phyloP scores from a whole-genome alignment of 2,113 vertebrate genomes.

The Dipodomys merriami region DNA sequence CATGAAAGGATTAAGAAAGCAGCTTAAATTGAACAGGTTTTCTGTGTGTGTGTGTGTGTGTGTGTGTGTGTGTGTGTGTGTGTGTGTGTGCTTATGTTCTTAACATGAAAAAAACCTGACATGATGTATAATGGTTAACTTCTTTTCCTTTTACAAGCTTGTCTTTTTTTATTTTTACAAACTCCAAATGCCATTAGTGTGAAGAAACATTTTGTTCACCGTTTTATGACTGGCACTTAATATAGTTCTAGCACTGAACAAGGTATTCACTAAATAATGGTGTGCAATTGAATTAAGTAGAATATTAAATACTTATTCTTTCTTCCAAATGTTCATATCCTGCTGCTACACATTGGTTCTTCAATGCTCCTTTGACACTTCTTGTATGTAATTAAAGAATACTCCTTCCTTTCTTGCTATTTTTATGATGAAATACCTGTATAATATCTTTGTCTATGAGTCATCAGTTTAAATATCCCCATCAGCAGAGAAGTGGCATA shows the following conservation, averaged over 20 bases:
- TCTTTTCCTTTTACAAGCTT: slow-evolving; percentile 10
- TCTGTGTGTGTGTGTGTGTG: neutral
- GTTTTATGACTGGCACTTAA: neutral
- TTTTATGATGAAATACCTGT: neutral
- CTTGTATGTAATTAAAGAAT: neutral
- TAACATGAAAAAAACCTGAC: slow-evolving; percentile 3
- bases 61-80: no score
- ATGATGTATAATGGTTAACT: neutral
- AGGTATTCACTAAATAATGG: neutral
- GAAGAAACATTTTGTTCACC: neutral
- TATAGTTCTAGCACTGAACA: neutral
- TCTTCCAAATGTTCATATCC: neutral
- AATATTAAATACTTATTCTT: slow-evolving; percentile 16
- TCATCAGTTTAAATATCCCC: neutral
- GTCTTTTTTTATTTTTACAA: neutral
- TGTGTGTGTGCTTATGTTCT: neutral
- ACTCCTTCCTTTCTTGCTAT: neutral
- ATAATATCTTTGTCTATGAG: neutral
- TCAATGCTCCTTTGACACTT: neutral
- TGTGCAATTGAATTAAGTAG: neutral
- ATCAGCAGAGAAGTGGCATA: neutral
- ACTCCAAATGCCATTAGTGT: neutral
- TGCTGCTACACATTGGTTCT: neutral
- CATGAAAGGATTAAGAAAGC: neutral
- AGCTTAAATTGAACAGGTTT: neutral